Evolutionary conservation across 2,888 invertebrate genomes (phyloP).

Genomic region (Agrilus mali): DNA sequence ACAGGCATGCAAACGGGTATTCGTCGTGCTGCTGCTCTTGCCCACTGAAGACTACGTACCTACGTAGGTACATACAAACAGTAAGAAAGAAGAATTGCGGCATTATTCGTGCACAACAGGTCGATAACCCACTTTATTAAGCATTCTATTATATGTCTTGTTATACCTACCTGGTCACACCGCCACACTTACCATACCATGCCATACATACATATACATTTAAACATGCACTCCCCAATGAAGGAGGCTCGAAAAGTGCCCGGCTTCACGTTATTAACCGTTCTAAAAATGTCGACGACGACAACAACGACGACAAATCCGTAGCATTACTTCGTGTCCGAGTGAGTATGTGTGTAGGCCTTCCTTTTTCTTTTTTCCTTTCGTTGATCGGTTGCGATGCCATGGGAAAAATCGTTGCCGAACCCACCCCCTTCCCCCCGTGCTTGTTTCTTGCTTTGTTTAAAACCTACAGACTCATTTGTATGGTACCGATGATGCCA

Average conservation of each 20-base stretch:
- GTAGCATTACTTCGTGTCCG: background rate
- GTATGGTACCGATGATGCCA: no score
- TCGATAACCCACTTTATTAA: conserved; percentile 37
- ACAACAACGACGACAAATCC: background rate
- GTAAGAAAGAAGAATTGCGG: no score
- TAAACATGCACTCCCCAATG: conserved; percentile 11
- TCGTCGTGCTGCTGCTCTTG: no score
- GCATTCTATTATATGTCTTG: conserved; percentile 32
- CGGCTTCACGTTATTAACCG: conserved; percentile 24
- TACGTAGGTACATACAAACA: no score
- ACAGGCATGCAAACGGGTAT: no score
- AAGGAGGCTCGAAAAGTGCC: conserved; percentile 18
- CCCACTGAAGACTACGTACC: no score
- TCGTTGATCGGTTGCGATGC: no score
- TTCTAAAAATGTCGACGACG: conserved; percentile 29
- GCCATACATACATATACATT: background rate
- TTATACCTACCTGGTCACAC: conserved; percentile 26
- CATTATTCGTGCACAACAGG: conserved; percentile 19
- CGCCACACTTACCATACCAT: conserved; percentile 9
- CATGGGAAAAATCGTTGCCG: no score
- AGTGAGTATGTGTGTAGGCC: background rate
- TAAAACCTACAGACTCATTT: no score
- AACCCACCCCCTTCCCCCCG: no score
- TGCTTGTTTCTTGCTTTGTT: no score
- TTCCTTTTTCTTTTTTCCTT: background rate